Conservation (phyloP, 1,140 invertebrate genomes). For the Platorchestia sp. region DNA sequence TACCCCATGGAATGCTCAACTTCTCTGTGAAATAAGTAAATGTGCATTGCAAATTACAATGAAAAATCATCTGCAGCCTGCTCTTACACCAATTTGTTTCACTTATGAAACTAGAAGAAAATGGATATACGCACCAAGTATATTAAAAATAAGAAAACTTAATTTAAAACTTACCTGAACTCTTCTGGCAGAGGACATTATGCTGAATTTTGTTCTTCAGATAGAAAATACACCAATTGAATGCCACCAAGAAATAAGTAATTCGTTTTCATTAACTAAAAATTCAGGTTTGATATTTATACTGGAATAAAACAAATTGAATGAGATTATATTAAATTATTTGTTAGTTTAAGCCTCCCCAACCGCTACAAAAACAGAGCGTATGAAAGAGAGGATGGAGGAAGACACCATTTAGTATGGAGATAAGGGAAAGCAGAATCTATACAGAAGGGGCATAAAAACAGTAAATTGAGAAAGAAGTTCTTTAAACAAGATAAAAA, state of each 20-base stretch:
- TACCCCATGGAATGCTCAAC: background rate
- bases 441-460: too few species aligned
- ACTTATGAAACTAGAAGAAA: background rate
- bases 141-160: background rate
- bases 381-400: too few species aligned
- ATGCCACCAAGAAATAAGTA: background rate
- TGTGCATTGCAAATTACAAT: background rate
- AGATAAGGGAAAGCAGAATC: too few species aligned
- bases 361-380: too few species aligned
- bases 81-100: background rate
- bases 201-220: background rate
- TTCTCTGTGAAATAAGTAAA: background rate
- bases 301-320: background rate
- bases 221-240: background rate
- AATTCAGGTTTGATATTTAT: background rate
- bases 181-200: constrained; percentile 63
- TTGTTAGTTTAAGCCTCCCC: too few species aligned
- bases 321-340: too few species aligned
- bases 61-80: background rate
- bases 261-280: background rate
- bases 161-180: constrained; percentile 62
- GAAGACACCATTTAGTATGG: too few species aligned
- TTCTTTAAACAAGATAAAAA: too few species aligned
- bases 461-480: too few species aligned
- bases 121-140: background rate